Base-by-base conservation (phyloP, 2,888 invertebrate genomes). In the Malthinus flaveolus region DNA sequence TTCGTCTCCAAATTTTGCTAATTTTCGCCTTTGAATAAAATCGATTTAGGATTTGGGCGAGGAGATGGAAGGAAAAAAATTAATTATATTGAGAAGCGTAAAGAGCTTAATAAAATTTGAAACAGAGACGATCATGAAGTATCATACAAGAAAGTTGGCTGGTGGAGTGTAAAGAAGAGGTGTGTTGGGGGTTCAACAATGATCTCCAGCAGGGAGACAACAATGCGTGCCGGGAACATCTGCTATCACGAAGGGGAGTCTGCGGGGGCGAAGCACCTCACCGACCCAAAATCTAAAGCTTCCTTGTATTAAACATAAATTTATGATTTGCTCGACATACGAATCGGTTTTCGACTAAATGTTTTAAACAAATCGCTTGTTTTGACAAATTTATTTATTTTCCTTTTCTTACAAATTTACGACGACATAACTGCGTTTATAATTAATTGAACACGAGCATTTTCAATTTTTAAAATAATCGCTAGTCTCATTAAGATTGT, bases 161-260 rank as follows among this genome's bases (percentile, higher is more conserved):
- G 63, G 64, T 66, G 62, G 64, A 67, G 70, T 68, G 70, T 68
- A 71, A 71, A 68, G 69, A 67, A 68, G 70, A 72, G 72, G 71
- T 71, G 70, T 71, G 70, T 69, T 63, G 68, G 68, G 67, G 67
- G 59, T 62, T 57, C 65, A 71, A 71, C 71, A 72, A 76, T 71
- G 72, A 66, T 70, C 71, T 66, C 77, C 75, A 69, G 72, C 70
- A 45, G 73, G 60, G 73, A 66, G 67, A 75, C 74, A 75, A 77
- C 75, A 76, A 76, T 75, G 72, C 74, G 69, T 72, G 74, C 75
- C 73, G 71, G 70, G 72, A 76, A 76, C 76, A 76, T 75, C 75
- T 76, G 76, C 75, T 74, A 57, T 60, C 69, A 65, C 71, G 62
- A 66, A 65, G 68, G 72, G 72, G 71, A 66, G 71, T 64, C 66